phyloP scores from a whole-genome alignment of 1,140 invertebrate genomes.

The Ooceraea biroi region DNA sequence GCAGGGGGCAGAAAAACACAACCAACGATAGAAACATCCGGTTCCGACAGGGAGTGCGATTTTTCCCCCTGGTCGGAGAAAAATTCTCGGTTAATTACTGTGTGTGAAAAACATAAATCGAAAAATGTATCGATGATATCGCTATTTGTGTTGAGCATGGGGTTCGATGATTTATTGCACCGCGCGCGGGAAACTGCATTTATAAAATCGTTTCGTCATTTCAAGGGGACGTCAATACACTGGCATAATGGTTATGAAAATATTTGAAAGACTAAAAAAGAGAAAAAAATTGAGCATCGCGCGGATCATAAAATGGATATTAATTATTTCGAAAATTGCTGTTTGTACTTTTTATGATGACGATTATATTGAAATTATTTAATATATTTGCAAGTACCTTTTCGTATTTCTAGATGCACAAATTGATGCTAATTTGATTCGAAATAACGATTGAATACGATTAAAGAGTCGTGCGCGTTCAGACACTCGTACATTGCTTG shows the following conservation, averaged over 20 bases:
- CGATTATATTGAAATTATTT: neutral
- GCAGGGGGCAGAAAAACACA: conserved; percentile 67
- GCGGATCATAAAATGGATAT: neutral
- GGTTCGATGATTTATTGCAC: conserved; percentile 48
- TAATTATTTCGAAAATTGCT: neutral
- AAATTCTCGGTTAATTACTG: conserved; percentile 79
- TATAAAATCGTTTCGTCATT: conserved; percentile 39
- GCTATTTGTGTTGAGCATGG: conserved; percentile 32
- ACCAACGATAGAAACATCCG: conserved; percentile 84
- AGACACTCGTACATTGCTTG: neutral
- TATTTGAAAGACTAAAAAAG: neutral
- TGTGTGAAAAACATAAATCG: conserved; percentile 15
- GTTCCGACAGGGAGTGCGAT: conserved; percentile 66
- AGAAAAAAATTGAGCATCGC: too few species aligned
- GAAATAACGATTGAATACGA: conserved; percentile 6
- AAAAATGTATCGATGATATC: conserved; percentile 58
- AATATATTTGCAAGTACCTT: neutral
- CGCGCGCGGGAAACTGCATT: conserved; percentile 4
- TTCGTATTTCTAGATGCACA: neutral
- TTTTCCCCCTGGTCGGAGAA: conserved; percentile 37
- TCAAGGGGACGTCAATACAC: conserved; percentile 13
- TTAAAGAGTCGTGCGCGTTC: neutral
- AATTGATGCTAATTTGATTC: neutral
- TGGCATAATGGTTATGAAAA: neutral
- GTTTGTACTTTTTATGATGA: too few species aligned